Evolutionary conservation across 2,888 invertebrate genomes (phyloP).

Genomic region (Calliphora vomitoria): DNA sequence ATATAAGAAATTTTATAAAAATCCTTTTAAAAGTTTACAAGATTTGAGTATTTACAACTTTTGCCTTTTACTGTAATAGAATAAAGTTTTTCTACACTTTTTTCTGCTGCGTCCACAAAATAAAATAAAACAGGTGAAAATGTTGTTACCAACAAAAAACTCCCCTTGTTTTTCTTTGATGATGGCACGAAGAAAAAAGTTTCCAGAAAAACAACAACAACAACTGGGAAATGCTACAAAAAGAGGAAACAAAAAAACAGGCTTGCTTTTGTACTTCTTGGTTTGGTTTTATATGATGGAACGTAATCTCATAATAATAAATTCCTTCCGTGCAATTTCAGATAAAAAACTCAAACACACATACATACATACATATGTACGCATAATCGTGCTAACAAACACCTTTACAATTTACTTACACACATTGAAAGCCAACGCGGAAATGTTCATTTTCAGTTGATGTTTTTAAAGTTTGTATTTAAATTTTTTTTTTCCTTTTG

Average conservation of each 20-base stretch:
- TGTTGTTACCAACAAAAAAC: conserved; percentile 10
- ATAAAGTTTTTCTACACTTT: not conserved
- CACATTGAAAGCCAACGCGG: not conserved
- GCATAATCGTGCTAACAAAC: not conserved
- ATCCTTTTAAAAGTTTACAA: too few species aligned
- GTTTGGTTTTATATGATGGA: conserved; percentile 60
- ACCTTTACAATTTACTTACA: not conserved
- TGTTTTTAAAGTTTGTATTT: conserved; percentile 2
- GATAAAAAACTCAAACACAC: conserved; percentile 53
- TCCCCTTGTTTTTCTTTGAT: not conserved
- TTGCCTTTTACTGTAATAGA: conserved; percentile 4
- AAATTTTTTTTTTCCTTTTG: not conserved
- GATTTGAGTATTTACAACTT: not conserved
- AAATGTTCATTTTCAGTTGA: conserved; percentile 6
- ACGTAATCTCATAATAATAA: conserved; percentile 76
- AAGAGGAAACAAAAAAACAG: conserved; percentile 6
- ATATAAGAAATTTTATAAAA: too few species aligned
- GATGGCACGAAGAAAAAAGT: not conserved
- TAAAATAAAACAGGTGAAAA: conserved; percentile 36
- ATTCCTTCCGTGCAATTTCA: conserved; percentile 76
- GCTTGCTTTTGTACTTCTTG: conserved; percentile 17
- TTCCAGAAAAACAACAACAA: not conserved
- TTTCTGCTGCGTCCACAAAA: conserved; percentile 6
- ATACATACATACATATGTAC: not conserved
- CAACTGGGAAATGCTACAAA: conserved; percentile 7